Evolutionary conservation across 1,140 invertebrate genomes (phyloP), one percentile per base, ranked within the genome.

Genomic region (Druon quercuslanigerum): DNA sequence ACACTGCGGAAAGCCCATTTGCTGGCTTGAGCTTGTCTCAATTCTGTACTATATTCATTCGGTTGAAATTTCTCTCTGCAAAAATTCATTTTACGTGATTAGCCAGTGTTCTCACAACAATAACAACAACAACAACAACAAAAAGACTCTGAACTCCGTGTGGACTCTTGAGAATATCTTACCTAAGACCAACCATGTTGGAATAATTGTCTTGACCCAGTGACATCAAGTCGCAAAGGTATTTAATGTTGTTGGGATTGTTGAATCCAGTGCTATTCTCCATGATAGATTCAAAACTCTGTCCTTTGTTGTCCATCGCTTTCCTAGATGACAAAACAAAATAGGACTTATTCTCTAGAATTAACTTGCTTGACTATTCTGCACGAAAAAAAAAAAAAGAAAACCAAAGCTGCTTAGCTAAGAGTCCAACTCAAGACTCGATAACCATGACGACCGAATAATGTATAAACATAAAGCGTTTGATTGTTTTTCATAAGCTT

Each of bases 1-100:
- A 98, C 97, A 86, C 95, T 97, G 85, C 96, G 94, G 89, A 97
- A 96, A 17, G 97, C 97, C 97, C 97, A 98, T 88, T 97, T 97
- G 84, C 95, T 96, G 25, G 97, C 96, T 92, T 99, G 98, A 50
- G 94, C 93, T 90, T 97, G 96, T 60, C 97, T 93, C 78, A 99
- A 91, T 88, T 96, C 95, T 83, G 93, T 93, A 66, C 96, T 96
- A 92, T 95, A 97, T 87, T 98, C 97, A 79, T 94, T 92, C 74
- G 95, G 93, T 50, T 95, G 93, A 87, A 97, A 97, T 86, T 94
- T 93, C 72, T 94, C 93, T 88, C 96, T 97, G 86, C 80, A 85
- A 85, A 25, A 80, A 83, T 76, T 70, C 72, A 76, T 33, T 33
- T 60, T 14, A 60, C 19, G 0, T 60, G 33, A 60, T 46, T 11